These are phyloP conservation scores for Chloroceryle aenea DNA, from an alignment of 2,113 vertebrate genomes.

Conservation along the genomic window DNA sequence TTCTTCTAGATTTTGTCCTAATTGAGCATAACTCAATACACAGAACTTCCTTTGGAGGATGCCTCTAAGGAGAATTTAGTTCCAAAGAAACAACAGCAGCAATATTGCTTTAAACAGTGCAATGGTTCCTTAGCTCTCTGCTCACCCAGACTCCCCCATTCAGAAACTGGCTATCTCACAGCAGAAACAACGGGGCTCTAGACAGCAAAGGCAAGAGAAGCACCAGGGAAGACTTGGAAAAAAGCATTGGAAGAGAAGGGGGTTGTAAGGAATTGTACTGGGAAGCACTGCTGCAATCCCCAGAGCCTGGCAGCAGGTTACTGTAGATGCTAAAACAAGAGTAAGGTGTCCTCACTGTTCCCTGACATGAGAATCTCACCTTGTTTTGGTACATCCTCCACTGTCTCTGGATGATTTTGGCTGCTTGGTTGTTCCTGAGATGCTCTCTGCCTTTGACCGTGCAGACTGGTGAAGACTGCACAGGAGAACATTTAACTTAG, in stretches of 20 bases:
- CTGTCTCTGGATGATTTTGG: slow-evolving; percentile 77
- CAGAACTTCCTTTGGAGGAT: neutral
- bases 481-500: neutral
- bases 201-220: neutral
- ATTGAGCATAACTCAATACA: neutral
- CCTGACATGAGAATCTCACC: slow-evolving; percentile 52
- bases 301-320: neutral
- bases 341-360: neutral
- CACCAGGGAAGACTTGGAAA: neutral
- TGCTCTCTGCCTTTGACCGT: neutral
- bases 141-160: neutral
- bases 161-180: neutral
- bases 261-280: neutral
- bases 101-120: neutral
- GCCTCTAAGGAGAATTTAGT: neutral
- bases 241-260: neutral
- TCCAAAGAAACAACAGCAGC: neutral
- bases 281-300: neutral
- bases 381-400: slow-evolving; percentile 78
- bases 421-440: slow-evolving; percentile 69
- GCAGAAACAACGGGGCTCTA: neutral
- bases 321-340: neutral
- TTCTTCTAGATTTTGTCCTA: neutral
- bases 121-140: neutral
- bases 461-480: neutral